Percentiles rank a stretch among this genome's conserved stretches.
phyloP scores from a whole-genome alignment of 2,888 invertebrate species.

The Papilio demoleus region DNA sequence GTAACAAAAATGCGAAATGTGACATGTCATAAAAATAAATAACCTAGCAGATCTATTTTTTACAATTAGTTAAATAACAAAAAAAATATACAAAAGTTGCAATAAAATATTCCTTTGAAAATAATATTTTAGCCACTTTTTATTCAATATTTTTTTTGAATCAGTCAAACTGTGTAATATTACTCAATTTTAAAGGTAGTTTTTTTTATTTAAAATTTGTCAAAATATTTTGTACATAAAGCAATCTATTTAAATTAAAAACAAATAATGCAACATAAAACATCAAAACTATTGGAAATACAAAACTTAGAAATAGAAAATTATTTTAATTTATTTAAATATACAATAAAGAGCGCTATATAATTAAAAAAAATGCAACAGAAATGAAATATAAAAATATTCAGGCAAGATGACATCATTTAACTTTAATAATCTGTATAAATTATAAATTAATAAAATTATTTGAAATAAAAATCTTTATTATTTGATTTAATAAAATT shows the following conservation, averaged over 20 bases:
- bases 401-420: conserved; percentile 74
- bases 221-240: conserved; percentile 58
- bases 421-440: conserved; percentile 55
- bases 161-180: too few species aligned
- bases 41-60: conserved; percentile 77
- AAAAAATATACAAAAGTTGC: conserved; percentile 18
- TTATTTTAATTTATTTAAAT: conserved; percentile 41
- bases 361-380: conserved; percentile 25
- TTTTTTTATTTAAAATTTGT: conserved; percentile 10
- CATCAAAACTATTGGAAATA: conserved; percentile 57
- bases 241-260: conserved; percentile 67
- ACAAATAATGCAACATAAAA: conserved; percentile 79
- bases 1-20: conserved; percentile 19
- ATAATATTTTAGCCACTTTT: neutral
- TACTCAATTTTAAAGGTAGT: too few species aligned
- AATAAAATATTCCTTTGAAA: neutral
- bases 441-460: conserved; percentile 54
- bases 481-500: conserved; percentile 17
- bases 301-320: conserved; percentile 41
- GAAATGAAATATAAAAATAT: conserved; percentile 55
- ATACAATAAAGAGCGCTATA: conserved; percentile 40
- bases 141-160: too few species aligned
- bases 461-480: conserved; percentile 31
- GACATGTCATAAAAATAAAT: conserved; percentile 59
- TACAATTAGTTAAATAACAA: conserved; percentile 46